Evolutionary conservation across 35 echinoderm and acorn worm species (phyloP), one percentile per base, ranked within the genome.

Genomic region (Stichopus chloronotus): DNA sequence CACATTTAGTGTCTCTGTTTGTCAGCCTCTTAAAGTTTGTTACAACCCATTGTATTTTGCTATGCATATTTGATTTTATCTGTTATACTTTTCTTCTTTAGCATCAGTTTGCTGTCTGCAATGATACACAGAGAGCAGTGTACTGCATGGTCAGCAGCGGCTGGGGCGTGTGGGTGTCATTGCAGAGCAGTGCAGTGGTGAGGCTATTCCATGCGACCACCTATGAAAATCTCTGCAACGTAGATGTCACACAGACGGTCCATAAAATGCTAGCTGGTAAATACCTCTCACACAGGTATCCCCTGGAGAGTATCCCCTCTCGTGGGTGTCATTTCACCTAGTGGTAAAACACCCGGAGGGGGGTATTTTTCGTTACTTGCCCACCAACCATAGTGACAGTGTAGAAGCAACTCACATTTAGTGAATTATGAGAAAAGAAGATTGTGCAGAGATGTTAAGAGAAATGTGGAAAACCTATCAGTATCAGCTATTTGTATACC

Each of bases 201-300:
- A 74, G 95, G 83, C 90, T 99, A 52, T 99, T 95, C 92, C 97
- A 99, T 87, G 97, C 97, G 24, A 95, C 92, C 54, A 96, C 93
- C 79, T 95, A 96, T 59, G 91, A 95, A 78, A 93, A 87, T 78
- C 79, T 99, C 11, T 95, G 95, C 57, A 93, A 99, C 7, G 94
- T 96, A 54, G 97, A 99, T 85, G 97, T 99, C 61, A 99, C 97
- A 8, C 97, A 99, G 88, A 96, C 97, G 54, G 97, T 99, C 11
- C 95, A 99, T 71, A 99, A 96, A 81, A 99, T 99, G 97, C 94
- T 99, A 43, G 95, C 95, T 88, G 95, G 97, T 96, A 60, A 95
- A 76, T 94, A 9, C 88, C 5, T 9, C 30, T 43, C 30, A 43
- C 1, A 43, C 30, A 43, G 0, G 30, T 43, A 43, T 43, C 30